A percentile compares a stretch with the other conserved stretches of the same genome.
phyloP scores from a whole-genome alignment of 2,888 invertebrate species.

The Xestia xanthographa region DNA sequence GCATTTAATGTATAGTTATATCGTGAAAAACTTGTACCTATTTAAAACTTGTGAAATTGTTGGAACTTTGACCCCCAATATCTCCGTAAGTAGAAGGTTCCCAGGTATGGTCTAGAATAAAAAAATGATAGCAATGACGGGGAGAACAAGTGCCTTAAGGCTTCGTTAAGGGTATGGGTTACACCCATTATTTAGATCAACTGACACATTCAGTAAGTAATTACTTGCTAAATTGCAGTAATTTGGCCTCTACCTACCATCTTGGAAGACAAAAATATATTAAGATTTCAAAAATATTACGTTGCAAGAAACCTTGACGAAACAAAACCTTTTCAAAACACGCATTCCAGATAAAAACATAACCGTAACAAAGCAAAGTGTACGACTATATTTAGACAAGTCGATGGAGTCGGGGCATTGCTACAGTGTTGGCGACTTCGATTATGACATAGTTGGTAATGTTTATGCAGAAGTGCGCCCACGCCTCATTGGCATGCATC shows the following conservation, averaged over 20 bases:
- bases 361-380: conserved; percentile 35
- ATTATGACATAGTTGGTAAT: conserved; percentile 75
- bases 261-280: neutral
- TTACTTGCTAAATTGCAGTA: neutral
- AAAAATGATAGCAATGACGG: too few relatives aligned
- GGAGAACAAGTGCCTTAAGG: too few relatives aligned
- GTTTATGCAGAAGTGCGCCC: conserved; percentile 83
- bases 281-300: neutral
- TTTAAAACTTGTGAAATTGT: too few relatives aligned
- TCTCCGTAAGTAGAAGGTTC: too few relatives aligned
- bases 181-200: neutral
- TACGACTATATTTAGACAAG: conserved; percentile 56
- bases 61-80: too few relatives aligned
- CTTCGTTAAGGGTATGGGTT: too few relatives aligned
- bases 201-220: neutral
- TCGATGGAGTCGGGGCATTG: conserved; percentile 45
- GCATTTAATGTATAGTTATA: too few relatives aligned
- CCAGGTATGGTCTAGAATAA: too few relatives aligned
- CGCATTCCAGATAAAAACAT: conserved; percentile 30
- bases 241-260: too few relatives aligned
- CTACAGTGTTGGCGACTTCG: conserved; percentile 63
- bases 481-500: conserved; percentile 85
- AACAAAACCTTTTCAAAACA: conserved; percentile 8
- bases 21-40: too few relatives aligned
- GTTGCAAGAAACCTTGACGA: conserved; percentile 1